Base-by-base conservation (phyloP, 1,140 invertebrate genomes). In the Drosophila ananassae region DNA sequence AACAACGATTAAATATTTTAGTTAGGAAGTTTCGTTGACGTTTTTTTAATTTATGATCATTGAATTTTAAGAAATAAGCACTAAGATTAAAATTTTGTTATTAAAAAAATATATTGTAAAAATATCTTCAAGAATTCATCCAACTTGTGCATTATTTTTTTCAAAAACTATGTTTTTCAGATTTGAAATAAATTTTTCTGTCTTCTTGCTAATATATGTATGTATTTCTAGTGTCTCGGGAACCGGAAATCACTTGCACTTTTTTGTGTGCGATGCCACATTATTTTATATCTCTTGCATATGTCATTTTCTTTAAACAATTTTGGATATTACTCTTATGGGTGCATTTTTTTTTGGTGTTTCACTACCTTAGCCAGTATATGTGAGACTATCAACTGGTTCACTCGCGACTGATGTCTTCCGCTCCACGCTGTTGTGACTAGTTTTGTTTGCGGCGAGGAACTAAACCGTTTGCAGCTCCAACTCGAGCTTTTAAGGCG, bases 371-470 rank as follows among this genome's bases (percentile, higher is more conserved):
- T 52, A 32, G 28, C 22, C 30, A 39, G 25, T 59, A 13, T 73
- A 34, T 57, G 44, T 55, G 28, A 21, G 44, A 22, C 58, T 75
- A 41, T 17, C 44, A 67, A 62, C 67, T 79, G 72, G 55, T 79
- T 64, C 73, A 89, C 74, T 62, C 52, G 63, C 55, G 54, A 55
- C 69, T 63, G 34, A 24, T 67, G 50, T 69, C 77, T 80, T 84
- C 77, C 81, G 68, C 77, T 81, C 68, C 64, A 69, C 72, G 61
- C 54, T 82, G 82, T 79, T 90, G 87, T 90, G 85, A 90, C 85
- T 90, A 90, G 87, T 87, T 82, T 76, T 85, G 80, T 90, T 90
- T 90, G 80, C 85, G 81, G 79, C 81, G 85, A 90, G 85, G 85
- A 90, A 90, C 87, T 90, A 90, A 90, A 90, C 87, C 78, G 85